Evolutionary conservation across 2,888 invertebrate species (phyloP).

Genomic region (Rhamphomyia laevipes): DNA sequence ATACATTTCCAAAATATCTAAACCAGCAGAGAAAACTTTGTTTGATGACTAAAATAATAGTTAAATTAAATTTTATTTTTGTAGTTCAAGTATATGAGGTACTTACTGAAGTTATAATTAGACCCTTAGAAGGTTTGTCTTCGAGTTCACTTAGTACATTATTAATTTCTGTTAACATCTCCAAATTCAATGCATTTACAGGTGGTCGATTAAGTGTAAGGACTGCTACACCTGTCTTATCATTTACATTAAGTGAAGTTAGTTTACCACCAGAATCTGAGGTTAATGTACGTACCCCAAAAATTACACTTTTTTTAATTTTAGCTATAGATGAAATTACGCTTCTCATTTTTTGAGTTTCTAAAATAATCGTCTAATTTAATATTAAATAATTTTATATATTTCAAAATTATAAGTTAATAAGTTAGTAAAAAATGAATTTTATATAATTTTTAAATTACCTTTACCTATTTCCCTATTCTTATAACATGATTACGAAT

Average conservation of each 20-base stretch:
- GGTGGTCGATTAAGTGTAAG: conserved; percentile 65
- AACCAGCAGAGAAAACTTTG: conserved; percentile 67
- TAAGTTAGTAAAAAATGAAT: too few species aligned
- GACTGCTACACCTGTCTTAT: conserved; percentile 56
- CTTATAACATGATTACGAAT: too few species aligned
- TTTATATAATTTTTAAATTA: too few species aligned
- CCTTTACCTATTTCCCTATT: too few species aligned
- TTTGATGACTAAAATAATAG: conserved; percentile 45
- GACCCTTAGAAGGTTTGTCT: conserved; percentile 54
- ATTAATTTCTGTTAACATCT: conserved; percentile 53
- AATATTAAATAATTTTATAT: too few species aligned
- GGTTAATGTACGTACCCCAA: background rate
- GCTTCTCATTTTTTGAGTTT: too few species aligned
- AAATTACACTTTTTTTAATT: too few species aligned
- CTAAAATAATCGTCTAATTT: too few species aligned
- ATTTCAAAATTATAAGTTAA: too few species aligned
- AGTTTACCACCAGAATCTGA: conserved; percentile 23
- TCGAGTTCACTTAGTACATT: conserved; percentile 52
- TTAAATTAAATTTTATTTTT: background rate
- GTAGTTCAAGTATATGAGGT: background rate
- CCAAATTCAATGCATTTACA: conserved; percentile 70
- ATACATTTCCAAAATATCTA: conserved; percentile 82
- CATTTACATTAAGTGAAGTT: conserved; percentile 47
- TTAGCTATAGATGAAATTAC: too few species aligned
- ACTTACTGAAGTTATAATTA: conserved; percentile 71